These are phyloP conservation scores for Eugnorisma glareosa DNA, from an alignment of 2,888 invertebrate species.

Conservation along the genomic window DNA sequence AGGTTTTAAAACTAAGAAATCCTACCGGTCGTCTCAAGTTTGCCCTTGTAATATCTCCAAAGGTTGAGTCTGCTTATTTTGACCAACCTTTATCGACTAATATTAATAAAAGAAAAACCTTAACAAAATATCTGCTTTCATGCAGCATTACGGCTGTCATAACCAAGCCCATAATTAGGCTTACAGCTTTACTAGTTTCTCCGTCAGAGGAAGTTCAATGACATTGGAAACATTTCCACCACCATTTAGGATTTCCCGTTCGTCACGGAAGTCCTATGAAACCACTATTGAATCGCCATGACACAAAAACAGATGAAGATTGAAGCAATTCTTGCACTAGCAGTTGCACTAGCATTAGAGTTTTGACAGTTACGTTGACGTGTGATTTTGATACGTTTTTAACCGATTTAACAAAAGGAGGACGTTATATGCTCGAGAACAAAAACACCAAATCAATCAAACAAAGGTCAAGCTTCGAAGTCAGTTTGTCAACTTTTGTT, in stretches of 20 bases:
- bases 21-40: no score
- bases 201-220: slow-evolving; percentile 58
- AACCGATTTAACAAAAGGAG: no score
- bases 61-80: no score
- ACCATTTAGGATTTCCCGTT: slow-evolving; percentile 61
- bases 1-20: no score
- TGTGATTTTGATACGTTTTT: slow-evolving; percentile 4
- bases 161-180: slow-evolving; percentile 48
- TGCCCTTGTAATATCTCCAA: no score
- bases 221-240: slow-evolving; percentile 49
- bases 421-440: no score
- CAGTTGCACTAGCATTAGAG: neutral
- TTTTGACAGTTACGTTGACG: slow-evolving; percentile 27
- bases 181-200: slow-evolving; percentile 52
- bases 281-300: slow-evolving; percentile 29
- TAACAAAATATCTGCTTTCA: slow-evolving; percentile 19
- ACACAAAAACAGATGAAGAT: slow-evolving; percentile 22
- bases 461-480: no score
- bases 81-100: no score
- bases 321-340: slow-evolving; percentile 19
- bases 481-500: no score
- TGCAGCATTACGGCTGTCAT: slow-evolving; percentile 42
- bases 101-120: no score
- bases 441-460: no score
- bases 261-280: slow-evolving; percentile 41